Percentiles rank a stretch among this genome's conserved stretches.
These are phyloP conservation scores for Labrus mixtus DNA, from an alignment of 2,113 vertebrate genomes.

Conservation along the genomic window DNA sequence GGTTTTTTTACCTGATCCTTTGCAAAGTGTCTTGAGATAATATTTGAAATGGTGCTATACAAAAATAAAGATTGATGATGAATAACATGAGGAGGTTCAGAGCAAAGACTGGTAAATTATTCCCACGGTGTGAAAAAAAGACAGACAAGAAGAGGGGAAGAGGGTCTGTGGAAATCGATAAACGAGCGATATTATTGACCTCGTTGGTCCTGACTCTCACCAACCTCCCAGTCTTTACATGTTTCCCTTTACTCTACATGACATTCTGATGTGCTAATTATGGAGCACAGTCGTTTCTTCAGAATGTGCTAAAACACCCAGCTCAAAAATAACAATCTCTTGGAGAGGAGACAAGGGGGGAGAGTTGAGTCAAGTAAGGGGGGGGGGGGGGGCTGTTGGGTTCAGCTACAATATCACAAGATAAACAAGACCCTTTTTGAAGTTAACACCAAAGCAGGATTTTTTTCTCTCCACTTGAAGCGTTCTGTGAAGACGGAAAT, in stretches of 20 bases:
- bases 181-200: constrained; percentile 51
- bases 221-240: constrained; percentile 42
- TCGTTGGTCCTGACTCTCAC: constrained; percentile 23
- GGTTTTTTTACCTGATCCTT: background rate
- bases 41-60: too few relatives aligned
- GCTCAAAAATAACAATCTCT: constrained; percentile 58
- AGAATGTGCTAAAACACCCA: constrained; percentile 54
- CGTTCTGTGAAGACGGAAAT: constrained; percentile 29
- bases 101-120: constrained; percentile 59
- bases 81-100: constrained; percentile 44
- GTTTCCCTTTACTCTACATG: constrained; percentile 54
- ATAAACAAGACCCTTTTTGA: constrained; percentile 71
- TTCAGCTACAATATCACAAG: constrained; percentile 43
- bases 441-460: constrained; percentile 52
- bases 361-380: background rate
- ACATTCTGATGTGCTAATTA: constrained; percentile 73
- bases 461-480: constrained; percentile 3
- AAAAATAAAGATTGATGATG: background rate
- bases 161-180: constrained; percentile 48
- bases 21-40: too few relatives aligned
- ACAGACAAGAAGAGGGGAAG: constrained; percentile 26
- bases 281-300: constrained; percentile 31
- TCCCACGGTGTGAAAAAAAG: constrained; percentile 43
- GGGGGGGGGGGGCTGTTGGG: background rate
- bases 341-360: background rate